Evolutionary conservation across 2,113 vertebrate species (phyloP).

Genomic region (Myanophis thanlyinensis): DNA sequence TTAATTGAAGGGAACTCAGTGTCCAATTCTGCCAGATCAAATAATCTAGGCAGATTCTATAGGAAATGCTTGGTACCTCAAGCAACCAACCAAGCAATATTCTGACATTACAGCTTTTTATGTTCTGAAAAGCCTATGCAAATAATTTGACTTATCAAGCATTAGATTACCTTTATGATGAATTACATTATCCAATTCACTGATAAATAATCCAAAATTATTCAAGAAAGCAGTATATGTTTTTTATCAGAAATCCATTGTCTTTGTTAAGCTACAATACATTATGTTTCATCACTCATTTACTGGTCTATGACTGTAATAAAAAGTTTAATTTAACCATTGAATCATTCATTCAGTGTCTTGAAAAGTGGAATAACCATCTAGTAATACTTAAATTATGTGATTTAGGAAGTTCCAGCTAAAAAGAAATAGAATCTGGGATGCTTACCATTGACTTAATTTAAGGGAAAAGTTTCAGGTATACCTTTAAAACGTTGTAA

Average conservation of each 20-base stretch:
- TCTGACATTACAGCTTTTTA: not conserved
- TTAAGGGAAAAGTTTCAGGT: constrained; percentile 33
- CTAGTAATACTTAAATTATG: not conserved
- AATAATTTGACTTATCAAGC: not conserved
- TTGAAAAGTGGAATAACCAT: not conserved
- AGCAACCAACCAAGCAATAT: not conserved
- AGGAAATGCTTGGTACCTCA: not conserved
- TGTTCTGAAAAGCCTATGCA: not conserved
- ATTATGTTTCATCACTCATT: not conserved
- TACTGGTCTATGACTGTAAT: not conserved
- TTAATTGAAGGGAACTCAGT: not conserved
- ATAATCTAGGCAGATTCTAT: not conserved
- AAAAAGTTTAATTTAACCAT: not conserved
- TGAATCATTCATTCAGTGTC: not conserved
- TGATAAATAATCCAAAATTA: not conserved
- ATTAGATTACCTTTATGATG: not conserved
- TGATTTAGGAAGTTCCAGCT: not conserved
- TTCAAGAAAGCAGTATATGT: not conserved
- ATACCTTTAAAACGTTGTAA: not conserved
- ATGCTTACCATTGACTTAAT: not conserved
- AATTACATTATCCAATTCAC: not conserved
- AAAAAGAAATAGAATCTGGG: not conserved
- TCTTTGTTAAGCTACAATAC: not conserved
- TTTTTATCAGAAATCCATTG: not conserved
- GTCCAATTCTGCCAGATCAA: not conserved